Evolutionary conservation across 2,797 vertebrate genomes (phyloP).

Genomic region (Otolemur crassicaudatus): DNA sequence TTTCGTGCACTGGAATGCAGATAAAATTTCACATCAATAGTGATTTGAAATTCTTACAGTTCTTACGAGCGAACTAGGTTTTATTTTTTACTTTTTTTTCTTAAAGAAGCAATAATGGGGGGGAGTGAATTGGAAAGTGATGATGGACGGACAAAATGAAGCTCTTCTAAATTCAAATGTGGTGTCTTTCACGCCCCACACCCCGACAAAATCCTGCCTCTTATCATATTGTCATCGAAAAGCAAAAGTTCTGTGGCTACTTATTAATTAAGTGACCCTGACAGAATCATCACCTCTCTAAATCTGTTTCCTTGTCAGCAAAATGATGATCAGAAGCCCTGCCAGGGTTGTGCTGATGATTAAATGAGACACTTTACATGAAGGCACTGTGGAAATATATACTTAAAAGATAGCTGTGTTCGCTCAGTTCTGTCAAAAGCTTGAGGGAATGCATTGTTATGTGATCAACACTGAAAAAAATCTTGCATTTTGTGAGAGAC

Average conservation of each 20-base stretch:
- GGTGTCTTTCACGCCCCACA: not conserved
- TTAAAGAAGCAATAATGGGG: not conserved
- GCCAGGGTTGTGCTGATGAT: not conserved
- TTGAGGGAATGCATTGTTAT: constrained; percentile 15
- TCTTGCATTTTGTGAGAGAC: not conserved
- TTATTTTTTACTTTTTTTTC: not conserved
- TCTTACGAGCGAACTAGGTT: not conserved
- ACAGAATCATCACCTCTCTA: constrained; percentile 35
- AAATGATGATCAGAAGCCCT: constrained; percentile 30
- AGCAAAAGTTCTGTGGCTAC: not conserved
- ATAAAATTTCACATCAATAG: not conserved
- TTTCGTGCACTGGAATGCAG: not conserved
- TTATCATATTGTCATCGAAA: not conserved
- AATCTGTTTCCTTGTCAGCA: constrained; percentile 54
- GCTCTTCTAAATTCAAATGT: not conserved
- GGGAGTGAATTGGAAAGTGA: not conserved
- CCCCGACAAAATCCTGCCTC: not conserved
- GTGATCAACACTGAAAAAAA: constrained; percentile 25
- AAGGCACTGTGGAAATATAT: constrained; percentile 19
- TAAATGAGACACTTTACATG: not conserved
- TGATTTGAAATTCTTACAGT: constrained; percentile 26
- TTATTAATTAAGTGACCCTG: constrained; percentile 48
- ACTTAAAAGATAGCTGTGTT: constrained; percentile 48
- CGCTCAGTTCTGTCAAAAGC: constrained; percentile 34
- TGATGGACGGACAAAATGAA: not conserved